Conservation (phyloP, 1,140 invertebrate species). For the Eufriesea mexicana region DNA sequence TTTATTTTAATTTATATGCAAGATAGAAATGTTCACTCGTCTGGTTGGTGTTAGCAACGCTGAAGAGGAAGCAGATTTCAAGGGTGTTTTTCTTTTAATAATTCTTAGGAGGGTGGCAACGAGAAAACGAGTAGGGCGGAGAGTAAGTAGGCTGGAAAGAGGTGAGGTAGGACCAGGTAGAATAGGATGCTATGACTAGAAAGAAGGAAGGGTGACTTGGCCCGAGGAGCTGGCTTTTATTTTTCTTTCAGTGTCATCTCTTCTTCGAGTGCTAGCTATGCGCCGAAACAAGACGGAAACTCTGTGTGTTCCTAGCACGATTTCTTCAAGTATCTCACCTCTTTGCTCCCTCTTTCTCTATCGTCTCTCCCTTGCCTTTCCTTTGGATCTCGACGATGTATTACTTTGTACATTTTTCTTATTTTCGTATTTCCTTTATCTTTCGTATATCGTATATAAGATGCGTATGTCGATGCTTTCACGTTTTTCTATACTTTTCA, state of each 20-base stretch:
- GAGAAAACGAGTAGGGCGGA: conserved; percentile 3
- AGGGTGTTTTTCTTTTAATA: conserved; percentile 63
- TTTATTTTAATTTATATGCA: background rate
- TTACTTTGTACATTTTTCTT: conserved; percentile 18
- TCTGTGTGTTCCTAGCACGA: conserved; percentile 62
- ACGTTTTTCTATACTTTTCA: background rate
- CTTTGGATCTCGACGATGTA: conserved; percentile 14
- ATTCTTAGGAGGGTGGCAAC: conserved; percentile 44
- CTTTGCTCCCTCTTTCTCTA: conserved; percentile 25
- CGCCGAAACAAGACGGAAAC: conserved; percentile 63
- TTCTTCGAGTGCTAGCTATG: conserved; percentile 47
- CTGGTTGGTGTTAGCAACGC: background rate
- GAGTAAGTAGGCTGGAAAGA: conserved; percentile 42
- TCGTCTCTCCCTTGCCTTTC: background rate
- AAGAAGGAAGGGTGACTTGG: conserved; percentile 20
- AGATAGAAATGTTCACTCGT: background rate
- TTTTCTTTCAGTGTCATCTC: conserved; percentile 57
- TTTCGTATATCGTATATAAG: too few species aligned
- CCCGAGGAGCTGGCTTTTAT: conserved; percentile 60
- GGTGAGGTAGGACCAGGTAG: conserved; percentile 26
- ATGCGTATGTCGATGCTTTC: too few species aligned
- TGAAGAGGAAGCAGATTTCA: conserved; percentile 49
- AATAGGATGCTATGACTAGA: conserved; percentile 16
- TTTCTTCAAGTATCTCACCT: conserved; percentile 62
- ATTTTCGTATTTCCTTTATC: background rate